These are phyloP conservation scores for Carassius auratus DNA, from an alignment of 2,113 vertebrate genomes.

Conservation along the genomic window DNA sequence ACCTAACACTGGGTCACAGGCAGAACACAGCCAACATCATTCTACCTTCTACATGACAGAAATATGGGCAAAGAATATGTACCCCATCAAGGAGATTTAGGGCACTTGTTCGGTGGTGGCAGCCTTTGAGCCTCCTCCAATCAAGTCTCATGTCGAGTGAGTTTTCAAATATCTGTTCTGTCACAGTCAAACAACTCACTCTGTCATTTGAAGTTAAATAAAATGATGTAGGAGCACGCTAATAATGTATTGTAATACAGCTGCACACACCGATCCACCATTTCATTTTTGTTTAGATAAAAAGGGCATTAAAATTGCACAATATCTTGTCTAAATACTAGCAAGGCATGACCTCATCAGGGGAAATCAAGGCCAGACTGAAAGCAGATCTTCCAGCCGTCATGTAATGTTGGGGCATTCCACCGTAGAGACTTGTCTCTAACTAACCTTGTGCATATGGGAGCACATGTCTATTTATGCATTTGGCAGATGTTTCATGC, in stretches of 20 bases:
- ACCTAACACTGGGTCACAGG: slow-evolving; percentile 57
- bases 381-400: slow-evolving; percentile 21
- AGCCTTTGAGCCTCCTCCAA: slow-evolving; percentile 52
- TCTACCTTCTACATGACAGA: slow-evolving; percentile 60
- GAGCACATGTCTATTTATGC: neutral
- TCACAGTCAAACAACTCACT: slow-evolving; percentile 41
- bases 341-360: slow-evolving; percentile 26
- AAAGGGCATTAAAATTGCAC: slow-evolving; percentile 22
- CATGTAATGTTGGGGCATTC: slow-evolving; percentile 18
- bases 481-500: neutral
- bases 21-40: slow-evolving; percentile 55
- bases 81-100: slow-evolving; percentile 60
- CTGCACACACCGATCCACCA: neutral
- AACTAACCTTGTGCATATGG: slow-evolving; percentile 25
- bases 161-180: slow-evolving; percentile 49
- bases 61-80: slow-evolving; percentile 58
- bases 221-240: neutral
- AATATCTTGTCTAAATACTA: slow-evolving; percentile 25
- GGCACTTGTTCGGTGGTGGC: slow-evolving; percentile 56
- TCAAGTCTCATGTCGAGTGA: slow-evolving; percentile 47
- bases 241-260: neutral
- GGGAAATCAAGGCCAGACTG: slow-evolving; percentile 35
- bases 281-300: slow-evolving; percentile 12
- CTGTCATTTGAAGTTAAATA: slow-evolving; percentile 7
- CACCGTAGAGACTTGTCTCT: slow-evolving; percentile 13